Percentiles rank a stretch among this genome's conserved stretches.
Evolutionary conservation across 2,888 invertebrate species (phyloP).

Genomic region (Nezara viridula): DNA sequence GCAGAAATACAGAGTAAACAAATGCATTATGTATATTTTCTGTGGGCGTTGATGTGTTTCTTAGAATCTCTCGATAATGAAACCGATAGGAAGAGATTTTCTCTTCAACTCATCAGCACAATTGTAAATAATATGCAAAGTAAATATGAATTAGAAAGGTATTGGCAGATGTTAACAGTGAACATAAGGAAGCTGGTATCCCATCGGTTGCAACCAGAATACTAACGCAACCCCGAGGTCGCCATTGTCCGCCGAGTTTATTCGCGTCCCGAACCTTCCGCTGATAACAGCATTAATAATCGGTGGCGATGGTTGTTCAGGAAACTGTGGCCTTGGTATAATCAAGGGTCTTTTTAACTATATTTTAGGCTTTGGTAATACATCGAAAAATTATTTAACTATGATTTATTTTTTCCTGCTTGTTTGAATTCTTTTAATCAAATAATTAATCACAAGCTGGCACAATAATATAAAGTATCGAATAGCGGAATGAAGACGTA

Average conservation of each 20-base stretch:
- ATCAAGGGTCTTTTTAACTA: background rate
- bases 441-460: no score
- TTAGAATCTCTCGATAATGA: no score
- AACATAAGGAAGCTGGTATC: background rate
- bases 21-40: no score
- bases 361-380: background rate
- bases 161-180: background rate
- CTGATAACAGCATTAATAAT: conserved; percentile 30
- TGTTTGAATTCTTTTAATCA: no score
- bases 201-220: background rate
- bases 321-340: background rate
- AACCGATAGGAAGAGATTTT: no score
- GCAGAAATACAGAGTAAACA: no score
- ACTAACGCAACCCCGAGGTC: background rate
- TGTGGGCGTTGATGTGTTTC: no score
- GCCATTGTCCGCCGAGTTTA: background rate
- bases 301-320: background rate
- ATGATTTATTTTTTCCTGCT: no score
- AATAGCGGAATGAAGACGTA: no score
- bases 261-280: background rate
- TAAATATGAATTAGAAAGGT: background rate
- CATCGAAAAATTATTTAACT: no score
- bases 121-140: background rate
- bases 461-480: no score
- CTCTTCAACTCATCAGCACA: background rate